These are phyloP conservation scores for Doryteuthis pealeii DNA, from an alignment of 1,140 invertebrate species.

Conservation along the genomic window DNA sequence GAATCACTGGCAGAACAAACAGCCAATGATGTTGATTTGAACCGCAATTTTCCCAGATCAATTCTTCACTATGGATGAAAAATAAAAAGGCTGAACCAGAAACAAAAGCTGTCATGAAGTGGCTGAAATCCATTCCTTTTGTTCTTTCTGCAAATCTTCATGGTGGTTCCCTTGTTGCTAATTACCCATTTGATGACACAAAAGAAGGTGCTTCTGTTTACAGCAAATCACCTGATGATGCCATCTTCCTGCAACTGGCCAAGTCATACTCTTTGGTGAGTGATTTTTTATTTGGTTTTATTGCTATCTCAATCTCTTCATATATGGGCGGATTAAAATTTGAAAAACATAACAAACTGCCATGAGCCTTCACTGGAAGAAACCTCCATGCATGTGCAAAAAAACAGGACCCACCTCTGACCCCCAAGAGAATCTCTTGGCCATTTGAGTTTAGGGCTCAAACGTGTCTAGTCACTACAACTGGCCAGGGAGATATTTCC, in stretches of 20 bases:
- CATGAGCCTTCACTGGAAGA: too few relatives aligned
- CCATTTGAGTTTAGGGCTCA: too few relatives aligned
- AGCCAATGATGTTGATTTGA: conserved; percentile 84
- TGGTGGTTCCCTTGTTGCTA: conserved; percentile 87
- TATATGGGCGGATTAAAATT: too few relatives aligned
- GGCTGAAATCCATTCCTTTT: conserved; percentile 84
- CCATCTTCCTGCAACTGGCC: conserved; percentile 80
- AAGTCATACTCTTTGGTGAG: conserved; percentile 75
- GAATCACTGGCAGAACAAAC: too few relatives aligned
- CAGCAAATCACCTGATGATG: conserved; percentile 82
- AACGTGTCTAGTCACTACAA: too few relatives aligned
- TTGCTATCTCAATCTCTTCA: too few relatives aligned
- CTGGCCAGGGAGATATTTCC: too few relatives aligned
- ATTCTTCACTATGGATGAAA: conserved; percentile 62
- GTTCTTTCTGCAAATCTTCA: conserved; percentile 96
- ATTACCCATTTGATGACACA: conserved; percentile 79
- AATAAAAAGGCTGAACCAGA: conserved; percentile 86
- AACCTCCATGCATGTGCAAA: too few relatives aligned
- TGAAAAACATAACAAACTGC: too few relatives aligned
- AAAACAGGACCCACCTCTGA: too few relatives aligned
- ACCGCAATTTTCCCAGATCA: conserved; percentile 97
- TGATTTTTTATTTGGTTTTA: too few relatives aligned
- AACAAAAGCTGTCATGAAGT: conserved; percentile 86
- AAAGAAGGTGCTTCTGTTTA: conserved; percentile 41
- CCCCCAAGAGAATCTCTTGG: too few relatives aligned